Evolutionary conservation across 2,888 invertebrate genomes (phyloP).

Genomic region (Acanthosepion lycidas): DNA sequence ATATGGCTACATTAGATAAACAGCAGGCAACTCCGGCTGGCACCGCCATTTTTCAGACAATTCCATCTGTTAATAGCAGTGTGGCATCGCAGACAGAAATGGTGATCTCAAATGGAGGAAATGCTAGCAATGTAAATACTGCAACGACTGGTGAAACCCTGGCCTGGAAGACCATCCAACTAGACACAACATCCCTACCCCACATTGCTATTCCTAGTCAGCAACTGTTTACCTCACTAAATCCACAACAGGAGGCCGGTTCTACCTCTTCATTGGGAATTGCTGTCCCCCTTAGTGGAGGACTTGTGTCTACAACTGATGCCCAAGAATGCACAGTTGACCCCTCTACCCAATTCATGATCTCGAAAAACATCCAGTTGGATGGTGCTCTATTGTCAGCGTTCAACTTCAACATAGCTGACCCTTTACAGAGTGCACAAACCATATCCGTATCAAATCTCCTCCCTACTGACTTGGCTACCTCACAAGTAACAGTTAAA

Average conservation of each 20-base stretch:
- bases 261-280: background rate
- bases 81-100: background rate
- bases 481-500: constrained; percentile 1
- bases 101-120: background rate
- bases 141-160: background rate
- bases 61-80: background rate
- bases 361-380: constrained; percentile 43
- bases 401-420: constrained; percentile 15
- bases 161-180: background rate
- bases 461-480: background rate
- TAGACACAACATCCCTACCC: background rate
- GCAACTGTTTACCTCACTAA: background rate
- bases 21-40: background rate
- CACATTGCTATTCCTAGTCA: background rate
- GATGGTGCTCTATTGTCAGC: constrained; percentile 38
- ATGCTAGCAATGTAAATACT: background rate
- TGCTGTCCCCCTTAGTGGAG: constrained; percentile 24
- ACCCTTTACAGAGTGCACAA: background rate
- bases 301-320: background rate
- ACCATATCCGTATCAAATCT: background rate
- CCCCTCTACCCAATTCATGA: background rate
- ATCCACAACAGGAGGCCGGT: background rate
- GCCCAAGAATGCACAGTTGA: constrained; percentile 35
- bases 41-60: constrained; percentile 45
- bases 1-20: background rate